Evolutionary conservation across 2,888 invertebrate genomes (phyloP), one percentile per base, ranked within the genome.

Genomic region (Drosophila pegasa): DNA sequence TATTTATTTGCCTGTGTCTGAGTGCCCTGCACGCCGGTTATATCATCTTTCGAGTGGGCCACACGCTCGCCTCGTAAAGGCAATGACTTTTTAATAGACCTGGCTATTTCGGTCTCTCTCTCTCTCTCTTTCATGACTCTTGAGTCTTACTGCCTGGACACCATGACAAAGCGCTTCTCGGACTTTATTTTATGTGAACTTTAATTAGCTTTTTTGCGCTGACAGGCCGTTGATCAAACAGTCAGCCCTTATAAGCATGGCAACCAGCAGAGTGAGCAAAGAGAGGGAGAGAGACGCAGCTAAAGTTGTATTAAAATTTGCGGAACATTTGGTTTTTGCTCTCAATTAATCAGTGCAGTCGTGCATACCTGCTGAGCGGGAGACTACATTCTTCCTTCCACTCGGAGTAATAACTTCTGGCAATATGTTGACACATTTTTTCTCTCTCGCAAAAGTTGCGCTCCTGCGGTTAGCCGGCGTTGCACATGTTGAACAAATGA

Each of bases 11-110:
- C 33, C 1, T 5, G 6, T 18, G 16, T 33, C 33, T 35, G 25
- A n/a, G 29, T 31, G n/a, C 20, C 10, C 0, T 3, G 1, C 22
- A 25, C 18, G 63, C 29, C 52, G 27, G 54, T 66, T 70, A 60
- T 70, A 77, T 70, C 50, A 63, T 62, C 40, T 33, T 18, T 2
- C 64, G 9, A 16, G 27, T n/a, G 18, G 22, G 41, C 56, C 61
- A 60, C 61, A 60, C 18, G 41, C 22, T 60, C 8, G 27, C 48
- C 66, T 31, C 56, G 35, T 10, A 22, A 37, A 20, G 37, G 55
- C 64, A 68, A 68, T 64, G 79, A 67, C 67, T 76, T 79, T 78
- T 83, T 71, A 74, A 76, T 85, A 66, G 73, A 78, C 75, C 60
- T 45, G 59, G 14, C 55, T 33, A 57, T 60, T 71, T 78, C 60